Percentiles rank a stretch among this genome's conserved stretches.
phyloP scores from a whole-genome alignment of 2,888 invertebrate genomes.

The Cephonodes hylas region DNA sequence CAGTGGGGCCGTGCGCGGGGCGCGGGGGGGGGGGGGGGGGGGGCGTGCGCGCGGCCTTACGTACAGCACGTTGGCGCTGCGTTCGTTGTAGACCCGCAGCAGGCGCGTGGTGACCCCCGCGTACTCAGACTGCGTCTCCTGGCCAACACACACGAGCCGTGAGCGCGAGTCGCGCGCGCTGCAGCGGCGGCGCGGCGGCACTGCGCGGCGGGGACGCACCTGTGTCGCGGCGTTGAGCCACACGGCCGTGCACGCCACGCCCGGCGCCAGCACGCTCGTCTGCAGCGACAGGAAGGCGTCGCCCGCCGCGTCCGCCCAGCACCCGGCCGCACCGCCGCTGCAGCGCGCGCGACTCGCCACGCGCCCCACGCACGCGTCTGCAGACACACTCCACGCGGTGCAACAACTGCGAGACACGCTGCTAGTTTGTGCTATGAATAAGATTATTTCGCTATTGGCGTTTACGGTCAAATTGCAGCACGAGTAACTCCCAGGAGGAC shows the following conservation, averaged over 20 bases:
- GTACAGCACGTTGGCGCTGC: slow-evolving; percentile 54
- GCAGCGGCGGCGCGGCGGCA: too few relatives aligned
- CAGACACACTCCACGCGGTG: too few relatives aligned
- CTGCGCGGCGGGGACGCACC: slow-evolving; percentile 32
- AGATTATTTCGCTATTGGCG: neutral
- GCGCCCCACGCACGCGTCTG: slow-evolving; percentile 34
- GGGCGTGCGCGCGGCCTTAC: slow-evolving; percentile 24
- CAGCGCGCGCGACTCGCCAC: slow-evolving; percentile 46
- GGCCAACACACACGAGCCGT: slow-evolving; percentile 12
- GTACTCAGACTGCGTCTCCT: slow-evolving; percentile 62
- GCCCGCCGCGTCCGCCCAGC: slow-evolving; percentile 43
- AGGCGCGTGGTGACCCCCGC: slow-evolving; percentile 56
- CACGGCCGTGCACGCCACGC: slow-evolving; percentile 50
- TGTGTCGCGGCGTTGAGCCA: slow-evolving; percentile 62
- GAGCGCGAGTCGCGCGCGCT: neutral
- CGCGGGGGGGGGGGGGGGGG: too few relatives aligned
- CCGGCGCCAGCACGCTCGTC: slow-evolving; percentile 45
- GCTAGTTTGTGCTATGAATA: too few relatives aligned
- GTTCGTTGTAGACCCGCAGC: slow-evolving; percentile 61
- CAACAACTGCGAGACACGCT: too few relatives aligned
- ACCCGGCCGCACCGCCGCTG: slow-evolving; percentile 47
- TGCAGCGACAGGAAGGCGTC: slow-evolving; percentile 52
- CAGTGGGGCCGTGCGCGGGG: neutral
- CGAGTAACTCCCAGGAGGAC: slow-evolving; percentile 53
- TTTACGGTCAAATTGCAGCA: slow-evolving; percentile 39